A percentile compares a stretch with the other conserved stretches of the same genome.
These are phyloP conservation scores for Pogonomyrmex barbatus DNA, from an alignment of 1,140 invertebrate genomes.

Conservation along the genomic window DNA sequence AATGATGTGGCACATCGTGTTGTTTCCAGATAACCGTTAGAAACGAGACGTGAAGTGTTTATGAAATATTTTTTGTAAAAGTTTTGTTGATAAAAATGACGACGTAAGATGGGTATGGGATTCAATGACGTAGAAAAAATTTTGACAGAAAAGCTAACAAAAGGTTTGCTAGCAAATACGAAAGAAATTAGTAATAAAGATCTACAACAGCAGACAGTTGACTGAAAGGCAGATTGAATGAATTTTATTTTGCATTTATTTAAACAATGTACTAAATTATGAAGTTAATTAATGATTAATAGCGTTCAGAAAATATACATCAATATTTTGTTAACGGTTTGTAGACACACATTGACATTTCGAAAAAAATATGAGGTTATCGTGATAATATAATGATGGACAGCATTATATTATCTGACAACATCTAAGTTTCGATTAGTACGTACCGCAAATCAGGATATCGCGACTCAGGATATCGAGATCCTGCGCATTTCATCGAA, in stretches of 20 bases:
- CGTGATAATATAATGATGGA: not conserved
- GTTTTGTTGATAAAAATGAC: not conserved
- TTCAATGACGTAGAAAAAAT: not conserved
- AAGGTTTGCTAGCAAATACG: not conserved
- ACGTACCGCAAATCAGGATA: constrained; percentile 19
- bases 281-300: not conserved
- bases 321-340: not conserved
- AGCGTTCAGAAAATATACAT: not conserved
- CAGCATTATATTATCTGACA: not conserved
- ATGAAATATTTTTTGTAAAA: not conserved
- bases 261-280: not conserved
- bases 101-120: not conserved
- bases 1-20: constrained; percentile 12
- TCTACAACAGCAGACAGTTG: no score
- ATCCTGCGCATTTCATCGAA: not conserved
- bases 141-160: not conserved
- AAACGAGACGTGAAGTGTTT: not conserved
- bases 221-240: no score
- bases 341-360: not conserved
- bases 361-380: not conserved
- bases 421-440: constrained; percentile 5
- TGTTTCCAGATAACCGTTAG: constrained; percentile 18
- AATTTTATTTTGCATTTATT: not conserved
- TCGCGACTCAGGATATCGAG: no score
- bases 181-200: not conserved